Evolutionary conservation across 2,797 vertebrate genomes (phyloP).

Genomic region (Rhynchotus rufescens): DNA sequence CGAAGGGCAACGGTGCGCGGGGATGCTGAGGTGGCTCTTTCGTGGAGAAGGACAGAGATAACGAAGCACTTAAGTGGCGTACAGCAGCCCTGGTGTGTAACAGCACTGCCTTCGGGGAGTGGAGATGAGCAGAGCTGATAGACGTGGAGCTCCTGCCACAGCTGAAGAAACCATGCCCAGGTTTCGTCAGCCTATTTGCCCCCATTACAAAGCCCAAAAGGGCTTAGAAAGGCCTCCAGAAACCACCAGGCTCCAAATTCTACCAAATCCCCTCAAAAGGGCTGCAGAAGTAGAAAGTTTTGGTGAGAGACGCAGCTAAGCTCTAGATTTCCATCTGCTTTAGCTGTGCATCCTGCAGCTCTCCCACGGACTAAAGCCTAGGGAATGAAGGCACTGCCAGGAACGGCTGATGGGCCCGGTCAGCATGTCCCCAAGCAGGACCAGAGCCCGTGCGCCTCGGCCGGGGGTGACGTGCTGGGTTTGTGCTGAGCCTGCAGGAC

Average conservation of each 20-base stretch:
- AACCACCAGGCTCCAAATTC: background rate
- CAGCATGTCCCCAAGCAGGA: background rate
- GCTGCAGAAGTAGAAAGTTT: background rate
- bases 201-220: background rate
- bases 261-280: background rate
- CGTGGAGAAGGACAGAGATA: background rate
- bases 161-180: background rate
- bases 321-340: background rate
- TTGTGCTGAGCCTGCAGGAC: background rate
- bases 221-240: background rate
- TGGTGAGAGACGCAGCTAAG: background rate
- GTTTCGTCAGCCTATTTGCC: background rate
- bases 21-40: background rate
- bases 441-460: background rate
- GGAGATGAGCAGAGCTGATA: background rate
- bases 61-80: background rate
- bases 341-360: fast-evolving
- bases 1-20: fast-evolving
- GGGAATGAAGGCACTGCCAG: background rate
- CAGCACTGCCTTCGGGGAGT: background rate
- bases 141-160: background rate
- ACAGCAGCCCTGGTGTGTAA: background rate
- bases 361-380: fast-evolving
- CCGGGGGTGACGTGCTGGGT: fast-evolving
- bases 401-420: fast-evolving